Base-by-base conservation (phyloP, 2,888 invertebrate species). In the Globia sparganii region DNA sequence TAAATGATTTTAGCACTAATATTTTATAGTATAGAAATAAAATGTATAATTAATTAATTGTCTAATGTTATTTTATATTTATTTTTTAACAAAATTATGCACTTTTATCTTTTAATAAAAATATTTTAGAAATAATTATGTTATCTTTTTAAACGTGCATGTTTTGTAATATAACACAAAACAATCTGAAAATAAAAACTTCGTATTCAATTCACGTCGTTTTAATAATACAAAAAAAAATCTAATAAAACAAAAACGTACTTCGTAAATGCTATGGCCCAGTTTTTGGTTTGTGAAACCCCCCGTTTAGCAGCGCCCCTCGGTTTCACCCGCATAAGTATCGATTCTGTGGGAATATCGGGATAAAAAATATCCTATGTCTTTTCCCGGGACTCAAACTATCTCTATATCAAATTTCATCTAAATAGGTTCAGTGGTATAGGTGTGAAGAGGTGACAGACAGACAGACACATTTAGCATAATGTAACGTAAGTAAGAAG, bases 181-280 rank as follows among this genome's bases (percentile, higher is more conserved):
- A 28, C 13, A 6, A 13, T 28, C 21, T 4, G 13, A 25, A 15
- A 31, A 46, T 46, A 5, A 5, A 9, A 67, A 49, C 49, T 46
- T 25, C 0, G 4, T 25, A 31, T 53, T 25, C 0, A 9, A 21
- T 28, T 4, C 4, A n/a, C 18, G 34, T 18, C 49, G 15, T 56
- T 77, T 53, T 46, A 78, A 34, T 34, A 34, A 43, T 4, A 28
- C 8, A 21, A 65, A 43, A 46, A 59, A 59, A 25, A 40, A 18
- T 28, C 3, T 5, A 66, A 66, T 40, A 34, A 56, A 70, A 53
- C 15, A 53, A 34, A 71, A 40, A 43, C 40, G 1, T 62, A 56
- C 46, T 80, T 62, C 31, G 62, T 64, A 80, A 77, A 77, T 37
- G 74, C 43, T 25, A 53, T 0, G 11, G 25, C 28, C 21, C n/a